A percentile compares a stretch with the other conserved stretches of the same genome.
phyloP scores from a whole-genome alignment of 2,888 invertebrate genomes.

The Orgyia antiqua region DNA sequence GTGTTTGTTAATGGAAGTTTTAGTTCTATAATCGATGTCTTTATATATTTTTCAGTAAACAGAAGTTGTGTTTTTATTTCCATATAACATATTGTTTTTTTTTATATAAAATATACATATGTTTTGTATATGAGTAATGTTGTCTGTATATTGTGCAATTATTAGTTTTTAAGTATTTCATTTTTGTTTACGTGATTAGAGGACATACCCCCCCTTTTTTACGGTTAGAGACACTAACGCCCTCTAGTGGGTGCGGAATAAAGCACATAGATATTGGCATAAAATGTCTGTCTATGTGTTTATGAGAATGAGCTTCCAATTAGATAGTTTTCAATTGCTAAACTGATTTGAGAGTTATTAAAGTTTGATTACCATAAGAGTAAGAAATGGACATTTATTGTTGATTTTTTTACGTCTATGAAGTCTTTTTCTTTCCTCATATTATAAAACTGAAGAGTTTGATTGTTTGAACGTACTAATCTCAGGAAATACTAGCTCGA shows the following conservation, averaged over 20 bases:
- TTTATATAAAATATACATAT: constrained; percentile 14
- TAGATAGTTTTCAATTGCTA: background rate
- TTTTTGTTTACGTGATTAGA: constrained; percentile 32
- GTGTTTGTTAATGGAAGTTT: too few species aligned
- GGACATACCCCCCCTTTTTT: constrained; percentile 40
- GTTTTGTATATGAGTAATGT: constrained; percentile 23
- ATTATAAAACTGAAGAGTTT: too few species aligned
- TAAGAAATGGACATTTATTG: too few species aligned
- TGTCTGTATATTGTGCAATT: constrained; percentile 54
- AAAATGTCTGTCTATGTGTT: constrained; percentile 2
- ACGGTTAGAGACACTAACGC: constrained; percentile 26
- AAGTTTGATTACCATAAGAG: too few species aligned
- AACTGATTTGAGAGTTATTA: background rate
- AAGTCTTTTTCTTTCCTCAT: too few species aligned
- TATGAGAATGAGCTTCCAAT: background rate
- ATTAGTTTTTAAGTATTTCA: constrained; percentile 30
- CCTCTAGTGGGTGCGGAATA: constrained; percentile 4
- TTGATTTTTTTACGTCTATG: too few species aligned
- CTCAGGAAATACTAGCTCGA: too few species aligned
- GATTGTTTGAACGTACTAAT: too few species aligned
- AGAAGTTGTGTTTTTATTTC: constrained; percentile 7
- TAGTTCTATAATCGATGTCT: too few species aligned
- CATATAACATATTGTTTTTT: constrained; percentile 18
- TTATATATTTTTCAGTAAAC: constrained; percentile 1
- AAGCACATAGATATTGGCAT: constrained; percentile 1